Evolutionary conservation across 2,797 vertebrate species (phyloP).

Genomic region (Sebastes itinus): DNA sequence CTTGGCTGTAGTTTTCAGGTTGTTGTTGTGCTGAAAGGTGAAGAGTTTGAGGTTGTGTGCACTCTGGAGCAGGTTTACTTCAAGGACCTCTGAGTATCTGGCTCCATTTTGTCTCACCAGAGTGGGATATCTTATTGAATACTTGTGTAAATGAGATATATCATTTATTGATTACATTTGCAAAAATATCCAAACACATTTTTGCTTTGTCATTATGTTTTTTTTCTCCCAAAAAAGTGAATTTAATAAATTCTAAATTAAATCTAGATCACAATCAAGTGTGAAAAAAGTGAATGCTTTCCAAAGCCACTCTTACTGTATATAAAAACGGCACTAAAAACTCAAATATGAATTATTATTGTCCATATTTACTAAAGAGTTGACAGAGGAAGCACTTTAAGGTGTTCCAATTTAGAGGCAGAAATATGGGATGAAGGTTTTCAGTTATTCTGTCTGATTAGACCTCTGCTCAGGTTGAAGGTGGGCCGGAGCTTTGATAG

Average conservation of each 20-base stretch:
- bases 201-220: background rate
- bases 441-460: fast-evolving
- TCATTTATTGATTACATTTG: background rate
- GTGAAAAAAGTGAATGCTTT: background rate
- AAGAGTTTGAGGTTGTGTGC: background rate
- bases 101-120: background rate
- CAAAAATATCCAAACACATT: background rate
- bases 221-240: background rate
- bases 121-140: background rate
- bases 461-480: background rate
- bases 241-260: too few relatives aligned
- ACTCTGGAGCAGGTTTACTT: background rate
- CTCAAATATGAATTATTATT: background rate
- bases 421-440: background rate
- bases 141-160: background rate
- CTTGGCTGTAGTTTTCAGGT: background rate
- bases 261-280: too few relatives aligned
- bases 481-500: too few relatives aligned
- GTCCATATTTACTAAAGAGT: background rate
- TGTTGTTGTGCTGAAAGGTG: background rate
- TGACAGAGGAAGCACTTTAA: background rate
- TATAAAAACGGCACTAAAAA: background rate
- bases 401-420: background rate
- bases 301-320: background rate
- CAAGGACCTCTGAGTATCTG: background rate